Evolutionary conservation across 2,888 invertebrate genomes (phyloP).

Genomic region (Vanessa cardui): DNA sequence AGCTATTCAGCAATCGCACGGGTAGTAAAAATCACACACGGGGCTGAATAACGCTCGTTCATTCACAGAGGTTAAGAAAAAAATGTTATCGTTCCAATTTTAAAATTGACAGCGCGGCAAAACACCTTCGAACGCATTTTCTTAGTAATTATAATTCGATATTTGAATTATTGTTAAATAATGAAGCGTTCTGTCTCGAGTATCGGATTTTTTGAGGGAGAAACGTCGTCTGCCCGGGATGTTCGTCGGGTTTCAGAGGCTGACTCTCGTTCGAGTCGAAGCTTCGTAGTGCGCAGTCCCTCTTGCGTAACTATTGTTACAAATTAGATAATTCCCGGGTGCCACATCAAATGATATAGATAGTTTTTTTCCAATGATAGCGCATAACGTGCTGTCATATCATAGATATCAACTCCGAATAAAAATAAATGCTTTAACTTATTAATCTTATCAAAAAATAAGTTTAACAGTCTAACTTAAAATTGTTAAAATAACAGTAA

Average conservation of each 20-base stretch:
- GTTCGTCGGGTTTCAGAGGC: constrained; percentile 70
- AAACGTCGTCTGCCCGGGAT: constrained; percentile 62
- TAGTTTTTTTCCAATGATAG: constrained; percentile 12
- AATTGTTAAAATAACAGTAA: no score
- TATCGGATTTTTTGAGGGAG: constrained; percentile 35
- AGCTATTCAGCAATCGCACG: constrained; percentile 13
- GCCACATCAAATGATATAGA: constrained; percentile 4
- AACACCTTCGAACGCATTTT: constrained; percentile 42
- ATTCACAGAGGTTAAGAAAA: constrained; percentile 53
- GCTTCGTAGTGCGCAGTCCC: constrained; percentile 71
- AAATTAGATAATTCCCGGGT: constrained; percentile 51
- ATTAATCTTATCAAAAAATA: neutral
- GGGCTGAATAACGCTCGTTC: constrained; percentile 36
- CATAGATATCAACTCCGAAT: neutral
- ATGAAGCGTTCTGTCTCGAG: constrained; percentile 16
- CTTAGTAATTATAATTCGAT: constrained; percentile 29
- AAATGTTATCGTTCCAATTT: constrained; percentile 53
- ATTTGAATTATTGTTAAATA: constrained; percentile 2
- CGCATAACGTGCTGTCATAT: neutral
- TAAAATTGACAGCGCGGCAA: constrained; percentile 50
- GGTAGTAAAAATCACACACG: constrained; percentile 28
- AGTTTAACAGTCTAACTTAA: no score
- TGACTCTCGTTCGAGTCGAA: constrained; percentile 72
- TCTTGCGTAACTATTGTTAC: constrained; percentile 79
- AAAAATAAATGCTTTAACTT: neutral